Base-by-base conservation (phyloP, 2,888 invertebrate species). In the Caenorhabditis parvicauda region DNA sequence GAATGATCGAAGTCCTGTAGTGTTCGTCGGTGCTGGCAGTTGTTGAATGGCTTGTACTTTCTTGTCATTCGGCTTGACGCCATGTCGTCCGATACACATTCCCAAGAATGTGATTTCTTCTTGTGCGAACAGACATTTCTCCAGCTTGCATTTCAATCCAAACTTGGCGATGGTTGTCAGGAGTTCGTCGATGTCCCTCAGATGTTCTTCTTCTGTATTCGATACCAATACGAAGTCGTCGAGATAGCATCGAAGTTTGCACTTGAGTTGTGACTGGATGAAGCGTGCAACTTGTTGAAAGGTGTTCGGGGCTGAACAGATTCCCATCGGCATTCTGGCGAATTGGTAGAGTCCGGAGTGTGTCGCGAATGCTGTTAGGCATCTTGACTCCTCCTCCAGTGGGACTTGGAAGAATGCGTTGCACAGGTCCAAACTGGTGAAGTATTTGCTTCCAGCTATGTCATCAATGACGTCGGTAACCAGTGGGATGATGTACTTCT, bases 21-120 rank as follows among this genome's bases (percentile, higher is more conserved):
- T 25, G 6, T 21, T 56, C 9, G 12, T 57, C 4, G 66, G 66
- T n/a, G 2, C 27, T 14, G 58, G 56, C 35, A 32, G 59, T 1
- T 59, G 21, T 1, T 12, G 25, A 9, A 65, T 38, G 12, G 62
- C 62, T 42, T 28, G 14, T 6, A 46, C 48, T 27, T 66, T 69
- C 21, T 52, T 46, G 0, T 60, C 61, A 25, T 69, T 48, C 1
- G 66, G 54, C 17, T 50, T 29, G 1, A 71, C 45, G n/a, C 71
- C 71, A 2, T 63, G 19, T n/a, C 28, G 43, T 0, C 43, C 38
- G 3, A 72, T 32, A 9, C 63, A 24, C n/a, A 53, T 41, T 24
- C 70, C 70, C 12, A 69, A 42, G 19, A 64, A 72, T 17, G 44
- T 24, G 3, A 70, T 42, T 21, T 58, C 48, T 0, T 21, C 25